phyloP scores from a whole-genome alignment of 2,797 vertebrate genomes.

The Eospalax fontanierii region DNA sequence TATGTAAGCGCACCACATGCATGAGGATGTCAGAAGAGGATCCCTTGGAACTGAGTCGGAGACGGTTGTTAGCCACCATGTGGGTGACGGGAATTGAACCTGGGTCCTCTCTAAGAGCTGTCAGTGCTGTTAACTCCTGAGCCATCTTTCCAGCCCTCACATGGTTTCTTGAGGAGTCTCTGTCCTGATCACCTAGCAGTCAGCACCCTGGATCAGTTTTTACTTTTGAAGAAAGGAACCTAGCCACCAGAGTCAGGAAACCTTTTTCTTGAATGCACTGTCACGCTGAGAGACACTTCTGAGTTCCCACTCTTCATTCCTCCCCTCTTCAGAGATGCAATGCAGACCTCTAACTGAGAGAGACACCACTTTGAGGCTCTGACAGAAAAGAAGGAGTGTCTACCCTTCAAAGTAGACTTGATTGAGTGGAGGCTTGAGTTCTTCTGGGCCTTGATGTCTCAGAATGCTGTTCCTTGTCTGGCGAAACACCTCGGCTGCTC shows the following conservation, averaged over 20 bases:
- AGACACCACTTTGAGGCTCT: neutral
- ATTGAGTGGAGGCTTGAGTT: neutral
- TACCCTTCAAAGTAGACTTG: neutral
- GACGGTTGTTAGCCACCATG: too few species aligned
- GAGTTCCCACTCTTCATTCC: neutral
- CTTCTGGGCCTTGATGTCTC: neutral
- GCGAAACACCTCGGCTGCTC: slow-evolving; percentile 4
- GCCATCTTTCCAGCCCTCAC: too few species aligned
- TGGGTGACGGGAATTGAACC: too few species aligned
- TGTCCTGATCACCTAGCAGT: neutral
- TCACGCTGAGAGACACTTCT: neutral
- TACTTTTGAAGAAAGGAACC: neutral
- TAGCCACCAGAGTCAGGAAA: neutral
- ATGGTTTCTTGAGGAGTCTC: neutral
- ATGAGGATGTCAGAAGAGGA: too few species aligned
- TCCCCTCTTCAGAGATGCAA: neutral
- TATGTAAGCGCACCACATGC: too few species aligned
- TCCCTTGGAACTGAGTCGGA: too few species aligned
- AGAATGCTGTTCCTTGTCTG: neutral
- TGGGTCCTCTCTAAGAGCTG: too few species aligned
- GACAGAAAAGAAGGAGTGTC: neutral
- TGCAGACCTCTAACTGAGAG: neutral
- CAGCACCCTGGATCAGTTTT: neutral
- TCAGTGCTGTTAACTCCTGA: too few species aligned
- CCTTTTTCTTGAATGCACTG: neutral